Evolutionary conservation across 1,140 invertebrate species (phyloP).

Genomic region (Temnothorax longispinosus): DNA sequence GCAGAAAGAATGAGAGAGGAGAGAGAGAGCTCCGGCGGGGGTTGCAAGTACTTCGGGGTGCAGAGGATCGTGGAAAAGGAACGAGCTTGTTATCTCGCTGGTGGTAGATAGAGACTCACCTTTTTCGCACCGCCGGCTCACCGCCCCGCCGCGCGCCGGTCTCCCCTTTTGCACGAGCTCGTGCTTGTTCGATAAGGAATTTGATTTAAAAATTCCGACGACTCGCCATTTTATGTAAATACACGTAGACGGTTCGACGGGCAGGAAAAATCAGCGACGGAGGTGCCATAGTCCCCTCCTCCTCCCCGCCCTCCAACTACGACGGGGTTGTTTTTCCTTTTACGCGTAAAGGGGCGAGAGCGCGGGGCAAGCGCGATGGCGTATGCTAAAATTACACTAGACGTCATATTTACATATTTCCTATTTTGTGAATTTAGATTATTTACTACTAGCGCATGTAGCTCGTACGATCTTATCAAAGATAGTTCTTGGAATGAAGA

Average conservation of each 20-base stretch:
- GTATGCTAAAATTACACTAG: conserved; percentile 56
- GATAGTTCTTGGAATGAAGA: not conserved
- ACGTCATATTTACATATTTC: conserved; percentile 53
- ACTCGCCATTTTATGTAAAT: conserved; percentile 83
- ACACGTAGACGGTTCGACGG: conserved; percentile 78
- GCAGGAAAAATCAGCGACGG: conserved; percentile 79
- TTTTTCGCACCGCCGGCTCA: conserved; percentile 70
- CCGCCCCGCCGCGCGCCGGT: conserved; percentile 50
- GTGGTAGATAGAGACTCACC: conserved; percentile 79
- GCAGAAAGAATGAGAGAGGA: not conserved
- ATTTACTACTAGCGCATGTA: conserved; percentile 1
- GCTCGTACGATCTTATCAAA: not conserved
- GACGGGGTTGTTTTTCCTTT: conserved; percentile 46
- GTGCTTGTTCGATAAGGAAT: conserved; percentile 81
- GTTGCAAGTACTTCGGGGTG: conserved; percentile 57
- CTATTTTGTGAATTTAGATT: conserved; percentile 49
- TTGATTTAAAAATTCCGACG: conserved; percentile 83
- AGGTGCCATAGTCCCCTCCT: conserved; percentile 43
- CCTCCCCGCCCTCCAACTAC: not conserved
- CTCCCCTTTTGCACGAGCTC: conserved; percentile 60
- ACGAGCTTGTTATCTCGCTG: conserved; percentile 80
- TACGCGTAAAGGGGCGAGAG: conserved; percentile 26
- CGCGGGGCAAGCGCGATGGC: conserved; percentile 36
- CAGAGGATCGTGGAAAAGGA: conserved; percentile 60
- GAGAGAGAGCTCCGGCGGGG: conserved; percentile 38